These are phyloP conservation scores for Polia nebulosa DNA, from an alignment of 2,888 invertebrate genomes.

Conservation along the genomic window DNA sequence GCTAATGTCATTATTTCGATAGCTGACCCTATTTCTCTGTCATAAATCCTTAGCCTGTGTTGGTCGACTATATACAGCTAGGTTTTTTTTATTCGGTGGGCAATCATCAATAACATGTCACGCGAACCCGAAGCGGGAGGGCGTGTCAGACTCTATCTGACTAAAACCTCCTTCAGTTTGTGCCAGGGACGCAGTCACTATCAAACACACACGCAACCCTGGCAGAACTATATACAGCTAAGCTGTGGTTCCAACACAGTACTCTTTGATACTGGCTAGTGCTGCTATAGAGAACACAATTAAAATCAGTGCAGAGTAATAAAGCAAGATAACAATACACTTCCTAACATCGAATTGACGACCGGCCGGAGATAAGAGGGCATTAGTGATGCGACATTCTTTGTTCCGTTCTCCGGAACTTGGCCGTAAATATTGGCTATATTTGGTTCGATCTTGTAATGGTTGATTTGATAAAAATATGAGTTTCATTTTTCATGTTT, in stretches of 20 bases:
- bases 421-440: not conserved
- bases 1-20: slow-evolving; percentile 25
- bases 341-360: slow-evolving; percentile 74
- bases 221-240: slow-evolving; percentile 9
- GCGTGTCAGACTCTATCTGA: too few relatives aligned
- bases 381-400: slow-evolving; percentile 62
- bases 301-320: slow-evolving; percentile 73
- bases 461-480: not conserved
- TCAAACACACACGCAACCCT: too few relatives aligned
- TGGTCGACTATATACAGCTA: slow-evolving; percentile 4
- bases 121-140: too few relatives aligned
- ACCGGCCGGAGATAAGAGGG: slow-evolving; percentile 66
- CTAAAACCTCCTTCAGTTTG: too few relatives aligned
- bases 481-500: not conserved
- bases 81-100: too few relatives aligned
- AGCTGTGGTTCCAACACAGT: too few relatives aligned
- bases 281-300: slow-evolving; percentile 46
- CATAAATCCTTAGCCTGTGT: not conserved
- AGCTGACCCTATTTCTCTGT: not conserved
- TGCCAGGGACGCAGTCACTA: too few relatives aligned
- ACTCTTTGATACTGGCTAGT: slow-evolving; percentile 12
- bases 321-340: slow-evolving; percentile 72
- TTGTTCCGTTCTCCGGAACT: slow-evolving; percentile 61
- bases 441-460: not conserved
- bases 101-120: too few relatives aligned